These are phyloP conservation scores for Cerastoderma edule DNA, from an alignment of 2,888 invertebrate species.

Conservation along the genomic window DNA sequence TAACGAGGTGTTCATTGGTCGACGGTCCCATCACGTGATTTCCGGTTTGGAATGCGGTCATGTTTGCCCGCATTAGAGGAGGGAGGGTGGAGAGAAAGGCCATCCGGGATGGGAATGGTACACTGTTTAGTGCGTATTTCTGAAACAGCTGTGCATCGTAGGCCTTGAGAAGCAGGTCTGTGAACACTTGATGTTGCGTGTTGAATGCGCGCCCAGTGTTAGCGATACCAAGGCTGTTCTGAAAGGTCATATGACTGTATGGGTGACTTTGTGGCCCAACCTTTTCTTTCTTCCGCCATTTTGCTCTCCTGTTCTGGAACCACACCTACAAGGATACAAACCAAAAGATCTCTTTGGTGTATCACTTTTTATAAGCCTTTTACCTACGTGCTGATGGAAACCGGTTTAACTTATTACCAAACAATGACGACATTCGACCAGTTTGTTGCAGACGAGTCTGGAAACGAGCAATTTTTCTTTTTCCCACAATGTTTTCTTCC, in stretches of 20 bases:
- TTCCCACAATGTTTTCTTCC: too few species aligned
- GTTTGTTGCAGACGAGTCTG: too few species aligned
- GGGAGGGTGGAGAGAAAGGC: conserved; percentile 34
- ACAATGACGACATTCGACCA: too few species aligned
- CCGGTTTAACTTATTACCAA: too few species aligned
- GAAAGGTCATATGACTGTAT: conserved; percentile 65
- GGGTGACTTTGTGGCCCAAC: conserved; percentile 78
- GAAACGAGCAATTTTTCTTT: too few species aligned
- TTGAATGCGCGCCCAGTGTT: conserved; percentile 37
- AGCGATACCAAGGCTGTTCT: conserved; percentile 41
- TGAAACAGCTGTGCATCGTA: conserved; percentile 74
- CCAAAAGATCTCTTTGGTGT: too few species aligned
- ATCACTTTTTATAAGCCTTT: too few species aligned
- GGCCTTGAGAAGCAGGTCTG: conserved; percentile 78
- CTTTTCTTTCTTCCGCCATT: conserved; percentile 99
- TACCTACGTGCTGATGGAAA: too few species aligned
- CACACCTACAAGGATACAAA: conserved; percentile 94
- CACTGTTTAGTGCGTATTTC: conserved; percentile 31
- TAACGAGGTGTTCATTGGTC: conserved; percentile 16
- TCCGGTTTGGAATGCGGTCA: conserved; percentile 22
- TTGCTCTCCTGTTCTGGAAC: conserved; percentile 99
- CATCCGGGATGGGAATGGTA: conserved; percentile 33
- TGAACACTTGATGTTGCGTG: conserved; percentile 67
- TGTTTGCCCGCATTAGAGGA: conserved; percentile 28
- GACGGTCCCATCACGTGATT: not conserved